Evolutionary conservation across 64 coral and sea anemone genomes (phyloP).

Genomic region (Pocillopora damicornis): DNA sequence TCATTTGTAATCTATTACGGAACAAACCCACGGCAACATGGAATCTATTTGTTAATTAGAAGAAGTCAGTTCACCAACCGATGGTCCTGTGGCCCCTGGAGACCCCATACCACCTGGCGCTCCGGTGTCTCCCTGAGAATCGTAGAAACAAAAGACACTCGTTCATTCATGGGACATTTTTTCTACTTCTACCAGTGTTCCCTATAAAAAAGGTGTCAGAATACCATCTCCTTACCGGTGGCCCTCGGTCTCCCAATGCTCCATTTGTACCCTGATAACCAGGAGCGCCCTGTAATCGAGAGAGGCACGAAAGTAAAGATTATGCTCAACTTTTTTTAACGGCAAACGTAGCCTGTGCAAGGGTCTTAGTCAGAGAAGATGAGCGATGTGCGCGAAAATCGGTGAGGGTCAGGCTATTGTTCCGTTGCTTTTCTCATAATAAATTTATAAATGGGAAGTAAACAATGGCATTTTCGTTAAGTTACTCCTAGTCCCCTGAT

Average conservation of each 20-base stretch:
- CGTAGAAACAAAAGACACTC: background rate
- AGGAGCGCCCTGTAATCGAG: conserved; percentile 3
- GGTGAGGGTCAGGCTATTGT: too few relatives aligned
- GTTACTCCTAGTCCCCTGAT: too few relatives aligned
- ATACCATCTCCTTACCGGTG: background rate
- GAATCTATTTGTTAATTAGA: too few relatives aligned
- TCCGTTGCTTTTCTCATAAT: too few relatives aligned
- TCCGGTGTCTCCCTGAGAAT: conserved; percentile 6
- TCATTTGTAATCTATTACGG: too few relatives aligned
- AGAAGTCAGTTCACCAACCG: background rate
- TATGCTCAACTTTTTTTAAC: too few relatives aligned
- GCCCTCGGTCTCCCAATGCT: conserved; percentile 6
- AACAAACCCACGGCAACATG: too few relatives aligned
- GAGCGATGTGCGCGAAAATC: too few relatives aligned
- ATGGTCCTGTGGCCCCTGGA: background rate
- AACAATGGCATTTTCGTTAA: background rate
- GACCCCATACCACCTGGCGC: conserved; percentile 12
- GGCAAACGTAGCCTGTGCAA: too few relatives aligned
- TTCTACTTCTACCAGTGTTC: too few relatives aligned
- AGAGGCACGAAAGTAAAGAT: background rate
- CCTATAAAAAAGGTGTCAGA: background rate
- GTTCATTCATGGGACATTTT: too few relatives aligned
- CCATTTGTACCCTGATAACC: conserved; percentile 24
- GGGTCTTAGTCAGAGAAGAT: too few relatives aligned
- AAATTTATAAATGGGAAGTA: background rate